Conservation (phyloP, 2,113 vertebrate genomes). For the Pseudonaja textilis region DNA sequence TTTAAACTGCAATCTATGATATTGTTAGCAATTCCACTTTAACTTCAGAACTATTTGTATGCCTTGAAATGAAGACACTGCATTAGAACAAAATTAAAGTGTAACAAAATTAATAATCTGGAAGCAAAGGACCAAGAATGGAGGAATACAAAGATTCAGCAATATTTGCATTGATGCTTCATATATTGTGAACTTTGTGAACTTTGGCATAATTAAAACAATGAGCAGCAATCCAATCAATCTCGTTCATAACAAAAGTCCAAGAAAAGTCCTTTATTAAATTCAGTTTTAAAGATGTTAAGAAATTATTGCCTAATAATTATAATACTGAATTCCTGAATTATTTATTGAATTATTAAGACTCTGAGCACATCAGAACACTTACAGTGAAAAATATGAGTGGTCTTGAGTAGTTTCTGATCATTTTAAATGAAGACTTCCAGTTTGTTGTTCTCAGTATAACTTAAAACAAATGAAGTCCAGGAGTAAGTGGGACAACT, state of each 20-base stretch:
- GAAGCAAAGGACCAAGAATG: background rate
- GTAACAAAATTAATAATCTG: background rate
- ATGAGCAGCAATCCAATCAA: background rate
- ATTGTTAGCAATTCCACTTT: background rate
- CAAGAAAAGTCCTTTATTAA: background rate
- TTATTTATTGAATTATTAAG: background rate
- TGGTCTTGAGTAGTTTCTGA: background rate
- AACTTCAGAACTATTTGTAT: background rate
- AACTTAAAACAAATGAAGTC: background rate
- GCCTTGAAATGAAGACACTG: background rate
- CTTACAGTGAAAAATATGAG: background rate
- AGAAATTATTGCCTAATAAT: too few relatives aligned
- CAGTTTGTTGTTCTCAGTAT: background rate
- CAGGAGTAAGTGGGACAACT: constrained; percentile 17
- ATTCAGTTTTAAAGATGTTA: background rate
- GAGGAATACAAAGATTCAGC: background rate
- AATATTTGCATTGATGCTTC: background rate
- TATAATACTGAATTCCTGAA: background rate
- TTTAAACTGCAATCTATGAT: background rate
- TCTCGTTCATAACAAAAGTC: background rate
- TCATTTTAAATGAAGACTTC: background rate
- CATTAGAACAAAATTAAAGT: background rate
- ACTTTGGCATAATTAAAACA: background rate
- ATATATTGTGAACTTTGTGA: background rate
- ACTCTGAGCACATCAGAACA: background rate